Evolutionary conservation across 1,140 invertebrate genomes (phyloP).

Genomic region (Geopemphigus sp.): DNA sequence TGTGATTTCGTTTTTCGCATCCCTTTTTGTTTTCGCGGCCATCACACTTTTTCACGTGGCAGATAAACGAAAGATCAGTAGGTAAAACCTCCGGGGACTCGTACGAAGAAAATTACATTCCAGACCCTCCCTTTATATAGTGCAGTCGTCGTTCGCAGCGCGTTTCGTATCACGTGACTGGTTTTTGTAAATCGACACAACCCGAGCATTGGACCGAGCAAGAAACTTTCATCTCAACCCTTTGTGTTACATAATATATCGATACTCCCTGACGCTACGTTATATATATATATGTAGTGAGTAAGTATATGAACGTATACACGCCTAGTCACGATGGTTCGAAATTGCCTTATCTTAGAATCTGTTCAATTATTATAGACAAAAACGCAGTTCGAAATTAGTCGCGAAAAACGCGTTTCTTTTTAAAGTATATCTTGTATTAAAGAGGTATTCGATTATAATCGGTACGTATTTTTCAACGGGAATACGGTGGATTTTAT

Average conservation of each 20-base stretch:
- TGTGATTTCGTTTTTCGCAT: not conserved
- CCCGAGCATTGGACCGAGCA: constrained; percentile 33
- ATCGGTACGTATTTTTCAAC: too few species aligned
- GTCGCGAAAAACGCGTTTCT: too few species aligned
- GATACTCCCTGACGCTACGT: too few species aligned
- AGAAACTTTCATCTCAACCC: constrained; percentile 29
- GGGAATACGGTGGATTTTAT: too few species aligned
- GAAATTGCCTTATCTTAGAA: too few species aligned
- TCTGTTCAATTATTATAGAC: too few species aligned
- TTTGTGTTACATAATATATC: not conserved
- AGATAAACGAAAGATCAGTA: constrained; percentile 50
- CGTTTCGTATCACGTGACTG: constrained; percentile 40
- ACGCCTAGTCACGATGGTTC: too few species aligned
- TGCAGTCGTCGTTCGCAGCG: not conserved
- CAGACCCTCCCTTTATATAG: constrained; percentile 3
- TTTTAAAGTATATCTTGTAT: too few species aligned
- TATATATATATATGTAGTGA: too few species aligned
- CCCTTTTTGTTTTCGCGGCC: constrained; percentile 36
- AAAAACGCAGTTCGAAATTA: too few species aligned
- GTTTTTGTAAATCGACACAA: constrained; percentile 44
- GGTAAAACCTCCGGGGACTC: constrained; percentile 41
- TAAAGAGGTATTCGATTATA: too few species aligned
- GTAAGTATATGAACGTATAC: too few species aligned
- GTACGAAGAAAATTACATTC: constrained; percentile 48
- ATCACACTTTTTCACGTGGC: constrained; percentile 41